Percentiles rank a stretch among this genome's conserved stretches.
phyloP scores from a whole-genome alignment of 2,113 vertebrate genomes.

The Laticauda laticaudata region DNA sequence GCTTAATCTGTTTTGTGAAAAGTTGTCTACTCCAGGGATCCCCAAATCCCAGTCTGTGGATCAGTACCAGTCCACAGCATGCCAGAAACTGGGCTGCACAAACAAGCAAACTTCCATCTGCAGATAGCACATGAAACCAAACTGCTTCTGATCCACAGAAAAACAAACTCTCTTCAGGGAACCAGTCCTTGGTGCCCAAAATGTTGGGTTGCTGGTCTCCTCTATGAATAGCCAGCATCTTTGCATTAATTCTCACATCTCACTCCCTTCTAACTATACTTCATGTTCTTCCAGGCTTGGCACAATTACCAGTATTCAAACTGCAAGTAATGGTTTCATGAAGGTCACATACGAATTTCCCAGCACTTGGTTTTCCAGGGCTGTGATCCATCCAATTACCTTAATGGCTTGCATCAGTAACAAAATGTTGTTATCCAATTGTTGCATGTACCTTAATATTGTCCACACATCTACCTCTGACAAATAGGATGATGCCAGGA shows the following conservation, averaged over 20 bases:
- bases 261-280: background rate
- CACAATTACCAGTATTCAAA: background rate
- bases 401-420: background rate
- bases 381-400: background rate
- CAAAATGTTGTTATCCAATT: background rate
- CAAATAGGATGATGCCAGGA: background rate
- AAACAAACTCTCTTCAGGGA: background rate
- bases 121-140: background rate
- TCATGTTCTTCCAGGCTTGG: background rate
- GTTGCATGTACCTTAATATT: background rate
- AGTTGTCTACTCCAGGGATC: too few species aligned
- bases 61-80: background rate
- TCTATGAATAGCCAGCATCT: background rate
- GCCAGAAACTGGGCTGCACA: background rate
- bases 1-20: background rate
- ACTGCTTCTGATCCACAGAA: background rate
- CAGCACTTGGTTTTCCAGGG: background rate
- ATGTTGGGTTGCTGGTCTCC: background rate
- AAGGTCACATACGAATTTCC: background rate
- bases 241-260: background rate
- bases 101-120: background rate
- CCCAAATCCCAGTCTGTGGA: too few species aligned
- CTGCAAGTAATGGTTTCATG: background rate
- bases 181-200: background rate
- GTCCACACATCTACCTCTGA: background rate